These are phyloP conservation scores for Hypsibius dujardini DNA, from an alignment of 1,140 invertebrate genomes.

Conservation along the genomic window DNA sequence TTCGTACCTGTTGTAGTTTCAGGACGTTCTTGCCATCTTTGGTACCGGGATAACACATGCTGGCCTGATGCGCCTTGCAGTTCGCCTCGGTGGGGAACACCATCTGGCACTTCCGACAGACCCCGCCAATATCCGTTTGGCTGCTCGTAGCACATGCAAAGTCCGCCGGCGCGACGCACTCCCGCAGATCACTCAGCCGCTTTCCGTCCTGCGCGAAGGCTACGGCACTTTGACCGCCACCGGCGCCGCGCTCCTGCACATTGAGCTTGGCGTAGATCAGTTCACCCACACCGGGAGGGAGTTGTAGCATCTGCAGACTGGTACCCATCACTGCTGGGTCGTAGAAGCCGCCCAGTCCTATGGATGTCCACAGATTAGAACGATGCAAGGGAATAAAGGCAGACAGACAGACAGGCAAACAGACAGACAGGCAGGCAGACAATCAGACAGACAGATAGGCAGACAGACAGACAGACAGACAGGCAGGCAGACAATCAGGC, in stretches of 20 bases:
- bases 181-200: slow-evolving; percentile 31
- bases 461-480: too few species aligned
- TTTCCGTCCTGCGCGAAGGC: slow-evolving; percentile 38
- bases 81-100: slow-evolving; percentile 56
- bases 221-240: slow-evolving; percentile 26
- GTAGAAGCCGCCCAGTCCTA: slow-evolving; percentile 24
- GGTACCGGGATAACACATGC: slow-evolving; percentile 37
- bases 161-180: slow-evolving; percentile 27
- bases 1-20: slow-evolving; percentile 30
- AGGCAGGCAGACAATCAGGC: too few species aligned
- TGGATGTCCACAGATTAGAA: too few species aligned
- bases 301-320: slow-evolving; percentile 37
- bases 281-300: slow-evolving; percentile 35
- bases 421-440: too few species aligned
- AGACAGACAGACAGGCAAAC: too few species aligned
- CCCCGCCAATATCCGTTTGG: slow-evolving; percentile 58
- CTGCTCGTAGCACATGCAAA: slow-evolving; percentile 37
- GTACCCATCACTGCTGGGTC: slow-evolving; percentile 36
- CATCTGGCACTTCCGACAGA: slow-evolving; percentile 64
- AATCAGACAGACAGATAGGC: too few species aligned
- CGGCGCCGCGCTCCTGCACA: slow-evolving; percentile 24
- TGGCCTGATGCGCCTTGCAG: slow-evolving; percentile 50
- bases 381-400: too few species aligned
- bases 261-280: slow-evolving; percentile 25
- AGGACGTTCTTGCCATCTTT: slow-evolving; percentile 29